phyloP scores from a whole-genome alignment of 2,888 invertebrate genomes.

The Cephus pulcher region DNA sequence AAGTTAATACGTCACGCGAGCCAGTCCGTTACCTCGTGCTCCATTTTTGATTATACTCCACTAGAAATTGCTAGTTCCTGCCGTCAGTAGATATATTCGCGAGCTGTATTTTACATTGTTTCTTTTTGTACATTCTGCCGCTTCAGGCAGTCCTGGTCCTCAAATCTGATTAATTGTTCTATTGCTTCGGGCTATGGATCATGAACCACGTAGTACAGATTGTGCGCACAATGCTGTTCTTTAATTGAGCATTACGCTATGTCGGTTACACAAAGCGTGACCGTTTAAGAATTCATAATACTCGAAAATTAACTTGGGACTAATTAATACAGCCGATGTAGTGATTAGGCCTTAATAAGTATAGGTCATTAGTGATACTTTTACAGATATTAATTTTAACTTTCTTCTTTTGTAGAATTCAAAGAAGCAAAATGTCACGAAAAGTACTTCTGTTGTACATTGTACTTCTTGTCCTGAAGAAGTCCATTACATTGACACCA shows the following conservation, averaged over 20 bases:
- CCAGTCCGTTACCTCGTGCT: constrained; percentile 13
- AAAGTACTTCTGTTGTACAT: background rate
- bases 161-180: background rate
- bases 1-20: background rate
- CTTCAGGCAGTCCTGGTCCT: background rate
- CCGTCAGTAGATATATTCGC: background rate
- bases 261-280: background rate
- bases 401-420: background rate
- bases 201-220: background rate
- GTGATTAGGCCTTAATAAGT: background rate
- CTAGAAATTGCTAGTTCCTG: constrained; percentile 8
- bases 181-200: background rate
- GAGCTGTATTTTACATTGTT: background rate
- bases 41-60: constrained; percentile 17
- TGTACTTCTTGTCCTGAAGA: background rate
- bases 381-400: background rate
- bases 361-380: background rate
- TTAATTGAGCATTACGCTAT: background rate
- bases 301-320: background rate
- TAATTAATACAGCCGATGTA: background rate
- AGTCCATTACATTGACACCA: background rate
- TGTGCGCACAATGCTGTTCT: background rate
- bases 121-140: background rate
- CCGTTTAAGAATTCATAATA: background rate
- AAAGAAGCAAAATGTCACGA: background rate